phyloP scores from a whole-genome alignment of 2,797 vertebrate genomes.

The Paedocypris micromegethes region DNA sequence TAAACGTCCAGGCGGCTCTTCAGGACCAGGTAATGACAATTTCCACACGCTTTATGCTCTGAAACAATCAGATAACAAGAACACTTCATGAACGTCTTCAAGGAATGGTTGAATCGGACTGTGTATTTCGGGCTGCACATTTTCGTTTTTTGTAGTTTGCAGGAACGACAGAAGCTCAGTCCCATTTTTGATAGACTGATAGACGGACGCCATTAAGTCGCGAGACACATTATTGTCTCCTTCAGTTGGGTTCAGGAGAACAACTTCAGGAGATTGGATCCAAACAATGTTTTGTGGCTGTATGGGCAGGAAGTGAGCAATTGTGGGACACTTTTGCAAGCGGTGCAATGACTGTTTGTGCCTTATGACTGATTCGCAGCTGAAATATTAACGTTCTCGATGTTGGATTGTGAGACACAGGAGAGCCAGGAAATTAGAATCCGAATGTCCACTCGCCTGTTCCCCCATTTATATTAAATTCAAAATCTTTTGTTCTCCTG shows the following conservation, averaged over 20 bases:
- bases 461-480: too few relatives aligned
- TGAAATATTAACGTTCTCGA: conserved; percentile 62
- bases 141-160: conserved; percentile 2
- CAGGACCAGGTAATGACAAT: conserved; percentile 59
- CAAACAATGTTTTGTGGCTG: conserved; percentile 24
- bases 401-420: conserved; percentile 53
- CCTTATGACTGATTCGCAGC: conserved; percentile 47
- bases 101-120: not conserved
- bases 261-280: conserved; percentile 56
- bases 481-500: too few relatives aligned
- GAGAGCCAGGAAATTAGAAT: conserved; percentile 22
- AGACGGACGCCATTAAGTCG: conserved; percentile 70
- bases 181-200: conserved; percentile 72
- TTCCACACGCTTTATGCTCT: not conserved
- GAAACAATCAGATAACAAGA: conserved; percentile 6
- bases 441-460: conserved; percentile 1
- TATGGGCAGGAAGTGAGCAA: conserved; percentile 19
- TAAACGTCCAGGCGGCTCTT: conserved; percentile 56
- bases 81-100: conserved; percentile 1
- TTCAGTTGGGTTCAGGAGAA: conserved; percentile 62
- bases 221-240: conserved; percentile 60
- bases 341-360: conserved; percentile 57
- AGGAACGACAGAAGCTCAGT: conserved; percentile 26
- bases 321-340: conserved; percentile 56
- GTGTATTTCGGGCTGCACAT: conserved; percentile 15